Conservation (phyloP, 2,113 vertebrate genomes). For the Aleadryas rufinucha region DNA sequence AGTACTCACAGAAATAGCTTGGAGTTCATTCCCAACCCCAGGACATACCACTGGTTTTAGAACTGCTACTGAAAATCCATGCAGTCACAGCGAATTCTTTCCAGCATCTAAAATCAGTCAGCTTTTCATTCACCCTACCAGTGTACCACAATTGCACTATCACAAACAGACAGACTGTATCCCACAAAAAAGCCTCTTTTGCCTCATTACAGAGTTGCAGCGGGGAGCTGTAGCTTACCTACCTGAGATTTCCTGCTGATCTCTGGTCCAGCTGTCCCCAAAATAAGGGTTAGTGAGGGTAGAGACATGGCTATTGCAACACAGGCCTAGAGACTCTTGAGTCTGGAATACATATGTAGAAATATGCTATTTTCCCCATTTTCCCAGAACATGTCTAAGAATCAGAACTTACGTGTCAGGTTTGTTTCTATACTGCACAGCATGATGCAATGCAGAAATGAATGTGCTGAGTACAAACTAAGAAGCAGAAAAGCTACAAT, state of each 20-base stretch:
- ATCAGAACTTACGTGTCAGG: rapidly evolving
- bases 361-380: not conserved
- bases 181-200: not conserved
- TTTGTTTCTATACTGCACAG: not conserved
- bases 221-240: not conserved
- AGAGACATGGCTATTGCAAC: not conserved
- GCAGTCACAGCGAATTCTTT: not conserved
- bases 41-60: not conserved
- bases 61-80: not conserved
- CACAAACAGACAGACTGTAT: not conserved
- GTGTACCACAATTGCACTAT: not conserved
- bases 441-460: not conserved
- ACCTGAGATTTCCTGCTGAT: not conserved
- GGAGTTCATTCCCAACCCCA: not conserved
- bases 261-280: not conserved
- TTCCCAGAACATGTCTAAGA: not conserved
- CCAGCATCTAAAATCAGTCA: not conserved
- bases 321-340: not conserved
- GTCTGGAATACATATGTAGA: not conserved
- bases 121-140: not conserved
- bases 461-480: not conserved
- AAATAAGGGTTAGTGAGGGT: not conserved
- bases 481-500: not conserved
- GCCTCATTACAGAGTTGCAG: not conserved
- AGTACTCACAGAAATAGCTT: not conserved